Conservation (phyloP, 2,888 invertebrate genomes). For the Octodonta nipae region DNA sequence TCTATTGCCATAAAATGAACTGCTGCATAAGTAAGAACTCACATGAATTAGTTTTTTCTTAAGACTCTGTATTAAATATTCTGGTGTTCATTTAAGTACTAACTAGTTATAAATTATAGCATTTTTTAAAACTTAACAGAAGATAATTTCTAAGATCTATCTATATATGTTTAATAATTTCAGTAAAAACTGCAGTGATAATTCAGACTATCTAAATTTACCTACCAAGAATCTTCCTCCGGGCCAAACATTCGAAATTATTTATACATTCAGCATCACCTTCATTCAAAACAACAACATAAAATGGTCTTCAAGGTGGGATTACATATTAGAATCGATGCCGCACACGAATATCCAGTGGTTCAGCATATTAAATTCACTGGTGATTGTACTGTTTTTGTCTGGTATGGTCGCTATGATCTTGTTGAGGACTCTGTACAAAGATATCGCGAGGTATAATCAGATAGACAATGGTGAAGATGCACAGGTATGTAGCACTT, state of each 20-base stretch:
- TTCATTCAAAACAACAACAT: constrained; percentile 61
- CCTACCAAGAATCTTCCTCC: constrained; percentile 39
- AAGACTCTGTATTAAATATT: too few species aligned
- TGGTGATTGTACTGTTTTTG: constrained; percentile 91
- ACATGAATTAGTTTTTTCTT: too few species aligned
- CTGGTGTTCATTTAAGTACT: too few species aligned
- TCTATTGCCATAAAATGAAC: too few species aligned
- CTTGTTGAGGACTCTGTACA: constrained; percentile 86
- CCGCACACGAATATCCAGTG: constrained; percentile 97
- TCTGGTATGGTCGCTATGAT: constrained; percentile 99
- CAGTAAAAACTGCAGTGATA: constrained; percentile 18
- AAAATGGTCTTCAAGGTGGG: constrained; percentile 99
- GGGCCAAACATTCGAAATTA: constrained; percentile 46
- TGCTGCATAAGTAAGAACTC: too few species aligned
- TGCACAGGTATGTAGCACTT: constrained; percentile 86
- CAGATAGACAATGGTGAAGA: constrained; percentile 82
- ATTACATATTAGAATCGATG: constrained; percentile 96
- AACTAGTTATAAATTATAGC: too few species aligned
- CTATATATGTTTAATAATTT: too few species aligned
- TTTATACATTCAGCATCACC: constrained; percentile 76
- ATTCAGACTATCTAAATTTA: constrained; percentile 55
- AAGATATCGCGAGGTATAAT: constrained; percentile 97
- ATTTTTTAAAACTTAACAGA: too few species aligned
- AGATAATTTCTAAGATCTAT: too few species aligned
- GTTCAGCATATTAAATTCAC: constrained; percentile 95